phyloP scores from a whole-genome alignment of 2,797 vertebrate genomes.

The Paedocypris micromegethes region DNA sequence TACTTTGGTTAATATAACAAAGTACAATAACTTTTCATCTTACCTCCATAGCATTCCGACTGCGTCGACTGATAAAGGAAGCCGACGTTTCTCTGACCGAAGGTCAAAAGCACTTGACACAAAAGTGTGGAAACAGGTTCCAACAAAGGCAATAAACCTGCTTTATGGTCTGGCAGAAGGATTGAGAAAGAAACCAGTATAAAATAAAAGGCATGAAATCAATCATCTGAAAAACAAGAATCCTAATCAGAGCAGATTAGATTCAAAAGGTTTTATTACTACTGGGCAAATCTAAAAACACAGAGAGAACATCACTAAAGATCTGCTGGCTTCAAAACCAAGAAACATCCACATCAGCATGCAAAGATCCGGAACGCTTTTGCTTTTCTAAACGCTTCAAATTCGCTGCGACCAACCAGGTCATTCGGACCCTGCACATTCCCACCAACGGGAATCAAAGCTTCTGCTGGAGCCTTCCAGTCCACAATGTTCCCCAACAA shows the following conservation, averaged over 20 bases:
- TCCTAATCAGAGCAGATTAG: neutral
- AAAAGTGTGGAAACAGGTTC: neutral
- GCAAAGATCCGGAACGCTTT: neutral
- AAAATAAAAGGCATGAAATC: neutral
- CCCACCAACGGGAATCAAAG: neutral
- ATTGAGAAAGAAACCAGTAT: neutral
- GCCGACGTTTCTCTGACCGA: constrained; percentile 26
- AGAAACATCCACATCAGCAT: neutral
- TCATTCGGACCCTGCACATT: neutral
- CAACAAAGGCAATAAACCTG: neutral
- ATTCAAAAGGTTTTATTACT: constrained; percentile 16
- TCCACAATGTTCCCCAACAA: neutral
- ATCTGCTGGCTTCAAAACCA: neutral
- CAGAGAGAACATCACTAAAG: neutral
- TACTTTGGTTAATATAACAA: no score
- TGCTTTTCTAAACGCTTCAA: neutral
- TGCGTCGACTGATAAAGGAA: constrained; percentile 1
- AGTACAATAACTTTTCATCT: no score
- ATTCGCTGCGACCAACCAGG: neutral
- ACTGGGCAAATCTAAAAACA: constrained; percentile 10
- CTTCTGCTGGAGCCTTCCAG: constrained; percentile 1
- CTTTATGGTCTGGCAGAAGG: neutral
- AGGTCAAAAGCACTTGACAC: constrained; percentile 31
- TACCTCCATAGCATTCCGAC: no score
- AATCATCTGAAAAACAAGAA: neutral